A percentile compares a stretch with the other conserved stretches of the same genome.
These are phyloP conservation scores for Montipora cactus DNA, from an alignment of 64 coral and sea anemone genomes.

Conservation along the genomic window DNA sequence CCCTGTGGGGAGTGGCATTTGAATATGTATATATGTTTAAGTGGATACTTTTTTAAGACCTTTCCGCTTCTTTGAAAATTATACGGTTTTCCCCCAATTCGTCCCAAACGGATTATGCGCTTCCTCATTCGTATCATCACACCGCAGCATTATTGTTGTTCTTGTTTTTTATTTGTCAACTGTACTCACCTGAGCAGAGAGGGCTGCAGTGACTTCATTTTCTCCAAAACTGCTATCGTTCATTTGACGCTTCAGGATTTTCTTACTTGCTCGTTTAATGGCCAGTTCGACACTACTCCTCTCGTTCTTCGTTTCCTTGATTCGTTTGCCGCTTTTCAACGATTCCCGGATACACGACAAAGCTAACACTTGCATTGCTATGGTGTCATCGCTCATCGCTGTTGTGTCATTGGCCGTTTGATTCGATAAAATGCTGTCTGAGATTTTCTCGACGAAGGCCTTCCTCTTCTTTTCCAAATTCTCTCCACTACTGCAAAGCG, in stretches of 20 bases:
- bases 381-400: not conserved
- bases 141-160: not conserved
- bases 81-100: too few relatives aligned
- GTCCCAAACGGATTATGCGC: too few relatives aligned
- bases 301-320: not conserved
- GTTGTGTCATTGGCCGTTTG: not conserved
- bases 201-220: conserved; percentile 41
- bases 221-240: conserved; percentile 40
- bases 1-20: too few relatives aligned
- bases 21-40: too few relatives aligned
- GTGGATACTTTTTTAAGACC: too few relatives aligned
- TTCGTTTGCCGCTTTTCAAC: not conserved
- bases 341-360: not conserved
- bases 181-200: conserved; percentile 4
- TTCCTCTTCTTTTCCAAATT: not conserved
- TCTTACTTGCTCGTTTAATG: not conserved
- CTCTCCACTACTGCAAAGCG: conserved; percentile 29
- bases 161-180: too few relatives aligned
- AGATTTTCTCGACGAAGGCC: not conserved
- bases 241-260: not conserved
- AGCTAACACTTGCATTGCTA: conserved; percentile 11
- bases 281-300: not conserved
- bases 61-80: too few relatives aligned
- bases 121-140: too few relatives aligned
- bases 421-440: not conserved